Conservation (phyloP, 2,113 vertebrate species). For the Anseranas semipalmata region DNA sequence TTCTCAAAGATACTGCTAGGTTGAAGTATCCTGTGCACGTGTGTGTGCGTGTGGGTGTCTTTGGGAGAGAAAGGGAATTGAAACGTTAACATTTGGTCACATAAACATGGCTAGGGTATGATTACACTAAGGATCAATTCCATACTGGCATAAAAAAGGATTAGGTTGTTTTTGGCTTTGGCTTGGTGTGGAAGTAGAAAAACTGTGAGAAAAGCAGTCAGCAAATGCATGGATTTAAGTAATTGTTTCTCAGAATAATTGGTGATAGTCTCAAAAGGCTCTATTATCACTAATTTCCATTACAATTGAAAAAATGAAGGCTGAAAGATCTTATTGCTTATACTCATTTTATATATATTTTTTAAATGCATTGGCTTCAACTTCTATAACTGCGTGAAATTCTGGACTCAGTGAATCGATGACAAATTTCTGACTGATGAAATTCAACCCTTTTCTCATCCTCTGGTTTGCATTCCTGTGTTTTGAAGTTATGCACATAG, state of each 20-base stretch:
- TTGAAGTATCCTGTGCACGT: neutral
- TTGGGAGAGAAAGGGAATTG: neutral
- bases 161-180: neutral
- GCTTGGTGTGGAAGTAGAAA: neutral
- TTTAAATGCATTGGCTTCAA: neutral
- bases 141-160: neutral
- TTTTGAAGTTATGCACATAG: neutral
- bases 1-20: neutral
- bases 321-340: neutral
- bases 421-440: neutral
- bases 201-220: neutral
- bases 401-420: fast-evolving
- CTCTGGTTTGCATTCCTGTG: neutral
- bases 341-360: neutral
- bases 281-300: neutral
- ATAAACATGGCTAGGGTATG: neutral
- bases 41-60: neutral
- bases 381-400: neutral
- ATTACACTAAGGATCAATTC: neutral
- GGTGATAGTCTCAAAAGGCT: neutral
- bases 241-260: neutral
- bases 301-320: neutral
- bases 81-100: neutral
- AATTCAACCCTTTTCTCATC: neutral
- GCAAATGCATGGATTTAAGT: neutral